Conservation (phyloP, 2,797 vertebrate genomes). For the Enteromius radiatus region DNA sequence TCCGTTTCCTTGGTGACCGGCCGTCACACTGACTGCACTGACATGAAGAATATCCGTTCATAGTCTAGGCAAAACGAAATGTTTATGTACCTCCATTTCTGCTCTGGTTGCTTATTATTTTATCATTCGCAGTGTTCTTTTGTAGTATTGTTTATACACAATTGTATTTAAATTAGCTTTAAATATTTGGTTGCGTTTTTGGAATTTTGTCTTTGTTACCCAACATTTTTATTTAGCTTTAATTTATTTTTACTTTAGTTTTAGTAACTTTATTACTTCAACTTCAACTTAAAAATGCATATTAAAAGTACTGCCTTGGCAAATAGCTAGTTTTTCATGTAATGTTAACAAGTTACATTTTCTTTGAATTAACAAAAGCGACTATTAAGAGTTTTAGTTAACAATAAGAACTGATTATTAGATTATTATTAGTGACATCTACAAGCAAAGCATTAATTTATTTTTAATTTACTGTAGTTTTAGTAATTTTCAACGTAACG, state of each 20-base stretch:
- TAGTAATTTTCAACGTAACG: neutral
- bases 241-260: neutral
- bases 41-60: neutral
- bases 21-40: conserved; percentile 4
- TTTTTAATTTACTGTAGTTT: neutral
- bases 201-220: neutral
- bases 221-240: neutral
- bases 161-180: neutral
- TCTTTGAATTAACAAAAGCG: neutral
- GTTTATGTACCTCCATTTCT: neutral
- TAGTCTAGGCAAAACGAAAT: neutral
- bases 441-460: neutral
- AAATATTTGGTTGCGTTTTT: too few species aligned
- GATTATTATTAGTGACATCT: neutral
- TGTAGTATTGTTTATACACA: neutral
- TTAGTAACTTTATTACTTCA: neutral
- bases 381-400: neutral
- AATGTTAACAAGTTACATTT: neutral
- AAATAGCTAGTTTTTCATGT: neutral
- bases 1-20: conserved; percentile 15
- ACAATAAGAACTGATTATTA: neutral
- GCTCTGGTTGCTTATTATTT: neutral
- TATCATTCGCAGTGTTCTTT: neutral
- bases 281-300: neutral
- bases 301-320: neutral